phyloP scores from a whole-genome alignment of 1,140 invertebrate genomes.

The Drosophila kikkawai region DNA sequence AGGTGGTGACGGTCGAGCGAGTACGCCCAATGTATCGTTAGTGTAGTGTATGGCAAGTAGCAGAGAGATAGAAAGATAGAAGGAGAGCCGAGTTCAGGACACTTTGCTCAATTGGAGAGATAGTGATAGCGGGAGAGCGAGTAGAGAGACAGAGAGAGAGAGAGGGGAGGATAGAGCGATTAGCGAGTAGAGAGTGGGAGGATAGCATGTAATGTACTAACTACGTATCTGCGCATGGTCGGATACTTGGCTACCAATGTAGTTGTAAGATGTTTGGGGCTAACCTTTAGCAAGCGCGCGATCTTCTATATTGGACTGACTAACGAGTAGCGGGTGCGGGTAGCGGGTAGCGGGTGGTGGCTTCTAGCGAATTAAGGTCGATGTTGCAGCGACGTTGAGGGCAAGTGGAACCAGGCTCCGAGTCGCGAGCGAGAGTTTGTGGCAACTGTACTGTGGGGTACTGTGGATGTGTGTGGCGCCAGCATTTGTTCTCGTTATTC shows the following conservation, averaged over 20 bases:
- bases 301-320: conserved; percentile 75
- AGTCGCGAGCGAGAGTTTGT: conserved; percentile 13
- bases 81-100: conserved; percentile 2
- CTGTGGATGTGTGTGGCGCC: conserved; percentile 2
- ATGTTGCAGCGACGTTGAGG: conserved; percentile 43
- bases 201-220: conserved; percentile 74
- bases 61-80: conserved; percentile 20
- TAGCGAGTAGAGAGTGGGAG: conserved; percentile 21
- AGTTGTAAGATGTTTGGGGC: conserved; percentile 71
- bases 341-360: conserved; percentile 39
- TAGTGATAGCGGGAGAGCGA: conserved; percentile 18
- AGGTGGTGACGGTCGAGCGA: conserved; percentile 3
- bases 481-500: conserved; percentile 4
- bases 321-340: conserved; percentile 68
- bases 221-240: conserved; percentile 70
- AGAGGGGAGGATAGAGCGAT: conserved; percentile 16
- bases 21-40: conserved; percentile 21
- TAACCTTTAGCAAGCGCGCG: conserved; percentile 80
- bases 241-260: conserved; percentile 69
- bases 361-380: conserved; percentile 44
- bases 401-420: conserved; percentile 55
- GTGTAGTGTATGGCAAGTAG: conserved; percentile 29
- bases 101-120: conserved; percentile 1
- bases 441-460: conserved; percentile 2
- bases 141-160: conserved; percentile 26